Base-by-base conservation (phyloP, 2,113 vertebrate genomes). In the Neomonachus schauinslandi region DNA sequence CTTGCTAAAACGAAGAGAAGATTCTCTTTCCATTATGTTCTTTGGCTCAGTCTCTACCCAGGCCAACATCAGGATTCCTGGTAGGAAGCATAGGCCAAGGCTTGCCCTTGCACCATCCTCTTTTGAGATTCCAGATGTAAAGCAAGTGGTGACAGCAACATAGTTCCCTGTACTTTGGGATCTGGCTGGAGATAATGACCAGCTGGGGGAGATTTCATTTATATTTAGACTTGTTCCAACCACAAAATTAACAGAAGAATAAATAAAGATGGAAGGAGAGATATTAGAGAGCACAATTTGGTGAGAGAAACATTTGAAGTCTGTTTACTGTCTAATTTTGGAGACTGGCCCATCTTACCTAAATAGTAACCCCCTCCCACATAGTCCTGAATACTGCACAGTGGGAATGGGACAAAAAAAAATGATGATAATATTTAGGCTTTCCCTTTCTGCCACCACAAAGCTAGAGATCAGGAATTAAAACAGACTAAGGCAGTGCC, bases 251-350 rank as follows among this genome's bases (percentile, higher is more conserved):
- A 49, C 36, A 91, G n/a, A 92, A 92, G 69, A 97, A 96, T 97
- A 98, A 98, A 97, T 98, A 97, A 98, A 97, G 72, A 97, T 97
- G 86, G 94, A 95, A 96, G 49, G 4, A 96, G 74, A 97, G 91
- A 98, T 94, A 97, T 97, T 96, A 95, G 86, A 97, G 82, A 97
- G 36, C 94, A 97, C 93, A 89, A 94, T 94, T 98, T 92, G 33
- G 49, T 95, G 69, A 92, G 79, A 91, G 59, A 93, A 97, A 88
- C 39, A 69, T 97, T 98, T 97, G 95, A 81, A 42, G 74, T 94
- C 97, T 98, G 33, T 97, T 98, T 98, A 71, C 46, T 98, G 98
- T 97, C 49, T 46, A 77, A 57, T 96, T 95, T 93, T 98, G 94
- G 88, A 97, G 59, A 21, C 65, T 93, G 72, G 4, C 4, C 97